Base-by-base conservation (phyloP, 1,140 invertebrate genomes). In the Atopsyche davidsoni region DNA sequence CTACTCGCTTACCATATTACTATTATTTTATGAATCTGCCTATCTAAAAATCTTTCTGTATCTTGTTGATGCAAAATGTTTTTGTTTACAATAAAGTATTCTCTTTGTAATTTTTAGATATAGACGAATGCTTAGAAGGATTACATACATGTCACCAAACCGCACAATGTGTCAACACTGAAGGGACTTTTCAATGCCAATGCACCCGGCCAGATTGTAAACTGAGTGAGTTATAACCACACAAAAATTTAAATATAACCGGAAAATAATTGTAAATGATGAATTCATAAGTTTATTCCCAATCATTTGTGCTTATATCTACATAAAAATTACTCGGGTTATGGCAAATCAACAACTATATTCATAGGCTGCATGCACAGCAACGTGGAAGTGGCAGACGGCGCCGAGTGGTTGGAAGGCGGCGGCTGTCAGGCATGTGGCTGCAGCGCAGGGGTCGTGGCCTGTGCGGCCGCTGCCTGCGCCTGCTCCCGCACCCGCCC, bases 51-150 rank as follows among this genome's bases (percentile, higher is more conserved):
- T n/a, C n/a, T n/a, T n/a, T n/a, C n/a, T n/a, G n/a, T n/a, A n/a
- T n/a, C n/a, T n/a, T n/a, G n/a, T n/a, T n/a, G n/a, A n/a, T n/a
- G n/a, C n/a, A n/a, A n/a, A n/a, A n/a, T n/a, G n/a, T n/a, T n/a
- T n/a, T n/a, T n/a, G n/a, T n/a, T 39, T 4, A 39, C 16, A 3
- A 4, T 39, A 17, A n/a, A n/a, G n/a, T n/a, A n/a, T n/a, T n/a
- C n/a, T n/a, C n/a, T n/a, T n/a, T n/a, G n/a, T n/a, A n/a, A n/a
- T n/a, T 70, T 76, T 14, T 65, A 89, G 92, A 95, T 76, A 79
- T 93, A 43, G 82, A 95, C 68, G 91, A 96, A 72, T 94, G 92
- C 69, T 70, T 73, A 52, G 80, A 82, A 60, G 79, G 81, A 32
- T 81, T 77, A 48, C 82, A 89, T 68, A 87, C 85, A 47, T 90